Evolutionary conservation across 2,888 invertebrate species (phyloP).

Genomic region (Leptopilina syphax): DNA sequence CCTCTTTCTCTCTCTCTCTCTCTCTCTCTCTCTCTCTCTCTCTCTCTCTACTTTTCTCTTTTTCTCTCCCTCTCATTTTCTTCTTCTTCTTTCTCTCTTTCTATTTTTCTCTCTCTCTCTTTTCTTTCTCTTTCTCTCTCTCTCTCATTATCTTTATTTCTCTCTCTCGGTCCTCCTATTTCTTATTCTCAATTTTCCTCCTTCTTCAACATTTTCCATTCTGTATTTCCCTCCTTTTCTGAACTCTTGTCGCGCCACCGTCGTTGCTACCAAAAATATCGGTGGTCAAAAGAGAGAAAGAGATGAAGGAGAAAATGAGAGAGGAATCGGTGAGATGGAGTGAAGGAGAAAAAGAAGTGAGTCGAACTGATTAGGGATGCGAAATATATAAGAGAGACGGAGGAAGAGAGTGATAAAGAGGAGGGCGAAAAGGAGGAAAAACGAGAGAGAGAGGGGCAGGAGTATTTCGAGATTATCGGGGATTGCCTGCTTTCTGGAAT

Average conservation of each 20-base stretch:
- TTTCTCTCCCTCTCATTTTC: constrained; percentile 1
- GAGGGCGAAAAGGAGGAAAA: constrained; percentile 48
- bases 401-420: constrained; percentile 51
- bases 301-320: constrained; percentile 61
- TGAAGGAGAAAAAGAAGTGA: too few relatives aligned
- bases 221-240: constrained; percentile 45
- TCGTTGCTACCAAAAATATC: constrained; percentile 69
- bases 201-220: constrained; percentile 41
- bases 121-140: not conserved
- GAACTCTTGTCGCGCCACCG: constrained; percentile 47
- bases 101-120: not conserved
- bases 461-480: constrained; percentile 72
- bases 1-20: constrained; percentile 44
- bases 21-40: not conserved
- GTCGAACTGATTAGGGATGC: not conserved
- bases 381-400: not conserved
- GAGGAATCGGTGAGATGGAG: constrained; percentile 55
- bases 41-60: constrained; percentile 35
- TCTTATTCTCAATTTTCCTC: constrained; percentile 38
- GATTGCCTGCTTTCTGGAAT: constrained; percentile 70
- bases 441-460: constrained; percentile 41
- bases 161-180: constrained; percentile 32
- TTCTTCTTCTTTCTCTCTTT: too few relatives aligned
- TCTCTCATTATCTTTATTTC: constrained; percentile 45
- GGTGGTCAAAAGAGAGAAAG: constrained; percentile 51